Evolutionary conservation across 1,140 invertebrate species (phyloP), one percentile per base, ranked within the genome.

Genomic region (Aphelenchoides fujianensis): DNA sequence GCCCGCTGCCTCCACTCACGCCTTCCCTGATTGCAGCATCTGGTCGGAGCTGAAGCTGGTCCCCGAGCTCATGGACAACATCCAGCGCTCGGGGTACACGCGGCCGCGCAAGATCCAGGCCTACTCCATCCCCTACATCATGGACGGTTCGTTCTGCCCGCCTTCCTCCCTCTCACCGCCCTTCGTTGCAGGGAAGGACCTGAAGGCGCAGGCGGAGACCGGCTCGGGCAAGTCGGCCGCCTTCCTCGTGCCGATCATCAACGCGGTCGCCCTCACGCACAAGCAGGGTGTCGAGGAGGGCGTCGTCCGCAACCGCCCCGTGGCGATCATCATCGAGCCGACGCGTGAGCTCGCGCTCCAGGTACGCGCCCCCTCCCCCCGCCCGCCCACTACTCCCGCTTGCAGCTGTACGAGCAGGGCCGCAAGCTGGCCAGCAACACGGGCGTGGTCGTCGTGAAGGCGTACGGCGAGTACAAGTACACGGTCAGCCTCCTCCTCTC

Each of bases 311-410:
- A 93, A 95, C 85, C 95, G 90, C 86, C 96, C 96, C 0, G 85
- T 97, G 75, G 94, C 89, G 89, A 86, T 99, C 69, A 90, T 93
- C 2, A 92, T 97, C 83, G 93, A 94, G 35, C 95, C 95, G 3
- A 98, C 95, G 54, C 87, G 94, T 80, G 95, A 98, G 88, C 88
- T 98, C 75, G 95, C 94, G 55, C 93, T 92, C 2, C 95, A 98
- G 41, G 41, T 48, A 9, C n/a, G n/a, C n/a, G n/a, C n/a, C n/a
- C n/a, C n/a, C n/a, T n/a, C n/a, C 41, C n/a, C 41, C 41, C 41
- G 41, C 1, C 27, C 48, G 48, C n/a, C n/a, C n/a, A 61, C 27
- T 61, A 27, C 16, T 61, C 2, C 27, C 52, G 57, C 0, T 1
- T 61, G n/a, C 57, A 1, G 82, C 96, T 98, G 81, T 95, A 92